A percentile compares a stretch with the other conserved stretches of the same genome.
Evolutionary conservation across 2,797 vertebrate genomes (phyloP).

Genomic region (Amblyopsis hoosieri): DNA sequence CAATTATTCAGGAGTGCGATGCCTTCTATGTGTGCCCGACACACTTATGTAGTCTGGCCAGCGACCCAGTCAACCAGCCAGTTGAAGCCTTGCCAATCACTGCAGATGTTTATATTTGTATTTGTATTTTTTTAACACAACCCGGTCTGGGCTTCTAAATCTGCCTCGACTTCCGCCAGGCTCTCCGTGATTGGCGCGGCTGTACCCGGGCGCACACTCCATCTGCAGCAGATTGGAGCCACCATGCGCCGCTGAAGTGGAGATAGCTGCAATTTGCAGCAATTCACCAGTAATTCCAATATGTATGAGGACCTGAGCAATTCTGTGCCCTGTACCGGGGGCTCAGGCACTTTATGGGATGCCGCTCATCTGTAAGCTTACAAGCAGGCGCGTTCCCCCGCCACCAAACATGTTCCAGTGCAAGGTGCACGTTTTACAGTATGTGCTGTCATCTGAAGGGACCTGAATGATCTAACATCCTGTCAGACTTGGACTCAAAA

Average conservation of each 20-base stretch:
- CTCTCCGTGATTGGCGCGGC: constrained; percentile 59
- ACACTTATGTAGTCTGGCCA: constrained; percentile 46
- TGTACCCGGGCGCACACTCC: constrained; percentile 58
- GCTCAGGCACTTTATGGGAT: constrained; percentile 54
- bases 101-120: constrained; percentile 8
- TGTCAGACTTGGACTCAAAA: constrained; percentile 1
- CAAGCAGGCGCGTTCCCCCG: constrained; percentile 39
- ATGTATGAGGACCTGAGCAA: constrained; percentile 67
- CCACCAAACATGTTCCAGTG: constrained; percentile 14
- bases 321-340: constrained; percentile 29
- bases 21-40: constrained; percentile 58
- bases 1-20: constrained; percentile 72
- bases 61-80: constrained; percentile 48
- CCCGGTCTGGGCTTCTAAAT: constrained; percentile 41
- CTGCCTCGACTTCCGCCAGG: constrained; percentile 44
- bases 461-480: no score
- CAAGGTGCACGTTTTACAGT: neutral
- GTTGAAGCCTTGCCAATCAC: constrained; percentile 62
- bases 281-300: constrained; percentile 69
- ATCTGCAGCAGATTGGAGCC: constrained; percentile 61
- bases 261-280: constrained; percentile 72
- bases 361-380: constrained; percentile 43
- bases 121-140: constrained; percentile 15
- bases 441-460: no score
- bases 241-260: constrained; percentile 54